Evolutionary conservation across 2,113 vertebrate genomes (phyloP).

Genomic region (Crotophaga sulcirostris): DNA sequence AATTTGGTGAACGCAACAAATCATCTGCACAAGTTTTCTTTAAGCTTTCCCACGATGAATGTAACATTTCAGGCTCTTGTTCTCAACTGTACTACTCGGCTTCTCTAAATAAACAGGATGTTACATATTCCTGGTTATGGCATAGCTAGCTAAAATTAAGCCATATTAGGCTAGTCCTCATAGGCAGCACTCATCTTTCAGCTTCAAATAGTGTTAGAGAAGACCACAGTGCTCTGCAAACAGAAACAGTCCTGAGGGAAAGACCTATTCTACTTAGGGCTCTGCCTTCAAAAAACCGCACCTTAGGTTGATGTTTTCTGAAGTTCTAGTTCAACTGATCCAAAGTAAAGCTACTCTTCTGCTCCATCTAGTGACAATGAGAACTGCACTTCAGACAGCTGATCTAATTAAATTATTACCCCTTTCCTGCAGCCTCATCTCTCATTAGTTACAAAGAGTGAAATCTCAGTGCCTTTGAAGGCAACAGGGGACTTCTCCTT

Average conservation of each 20-base stretch:
- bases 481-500: neutral
- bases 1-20: neutral
- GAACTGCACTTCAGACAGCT: slow-evolving; percentile 7
- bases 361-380: slow-evolving; percentile 63
- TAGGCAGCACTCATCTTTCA: neutral
- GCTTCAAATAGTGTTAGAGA: neutral
- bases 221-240: neutral
- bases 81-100: neutral
- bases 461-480: neutral
- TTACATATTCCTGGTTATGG: neutral
- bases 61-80: neutral
- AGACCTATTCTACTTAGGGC: neutral
- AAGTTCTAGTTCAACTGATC: slow-evolving; percentile 24
- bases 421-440: neutral
- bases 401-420: slow-evolving; percentile 13
- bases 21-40: neutral
- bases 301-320: neutral
- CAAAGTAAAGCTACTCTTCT: slow-evolving; percentile 59
- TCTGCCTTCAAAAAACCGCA: neutral
- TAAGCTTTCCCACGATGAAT: neutral
- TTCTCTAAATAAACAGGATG: neutral
- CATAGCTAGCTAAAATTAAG: neutral
- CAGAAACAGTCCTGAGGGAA: neutral
- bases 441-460: neutral
- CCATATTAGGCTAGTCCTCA: neutral